Evolutionary conservation across 1,140 invertebrate species (phyloP).

Genomic region (Vanessa tameamea): DNA sequence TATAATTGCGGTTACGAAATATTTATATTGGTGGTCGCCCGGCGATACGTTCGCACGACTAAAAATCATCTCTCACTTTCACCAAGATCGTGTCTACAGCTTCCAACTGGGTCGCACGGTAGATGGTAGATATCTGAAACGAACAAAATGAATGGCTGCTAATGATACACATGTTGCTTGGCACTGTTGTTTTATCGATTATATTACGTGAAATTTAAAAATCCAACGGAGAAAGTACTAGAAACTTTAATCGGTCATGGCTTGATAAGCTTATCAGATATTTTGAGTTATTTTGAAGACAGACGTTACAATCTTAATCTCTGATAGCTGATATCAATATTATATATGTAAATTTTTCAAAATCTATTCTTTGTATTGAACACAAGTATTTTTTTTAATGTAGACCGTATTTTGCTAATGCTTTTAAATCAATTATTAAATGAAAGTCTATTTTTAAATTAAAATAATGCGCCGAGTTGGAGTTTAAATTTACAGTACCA

Average conservation of each 20-base stretch:
- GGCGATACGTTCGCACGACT: slow-evolving; percentile 47
- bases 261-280: slow-evolving; percentile 19
- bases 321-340: neutral
- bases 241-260: slow-evolving; percentile 23
- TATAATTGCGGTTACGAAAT: slow-evolving; percentile 64
- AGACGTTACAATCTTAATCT: slow-evolving; percentile 1
- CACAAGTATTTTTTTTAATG: no score
- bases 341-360: no score
- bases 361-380: no score
- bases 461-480: neutral
- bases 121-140: slow-evolving; percentile 42
- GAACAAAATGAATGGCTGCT: slow-evolving; percentile 36
- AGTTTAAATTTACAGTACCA: slow-evolving; percentile 22
- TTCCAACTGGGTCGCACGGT: slow-evolving; percentile 56
- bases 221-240: slow-evolving; percentile 23
- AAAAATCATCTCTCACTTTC: slow-evolving; percentile 67
- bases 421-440: no score
- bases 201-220: slow-evolving; percentile 13
- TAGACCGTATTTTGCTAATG: no score
- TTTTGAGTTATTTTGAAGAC: neutral
- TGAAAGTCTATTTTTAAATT: neutral
- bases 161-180: slow-evolving; percentile 34
- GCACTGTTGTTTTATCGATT: slow-evolving; percentile 24
- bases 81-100: slow-evolving; percentile 53
- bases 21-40: slow-evolving; percentile 52